phyloP scores from a whole-genome alignment of 2,888 invertebrate species.

The Drosophila formosana region DNA sequence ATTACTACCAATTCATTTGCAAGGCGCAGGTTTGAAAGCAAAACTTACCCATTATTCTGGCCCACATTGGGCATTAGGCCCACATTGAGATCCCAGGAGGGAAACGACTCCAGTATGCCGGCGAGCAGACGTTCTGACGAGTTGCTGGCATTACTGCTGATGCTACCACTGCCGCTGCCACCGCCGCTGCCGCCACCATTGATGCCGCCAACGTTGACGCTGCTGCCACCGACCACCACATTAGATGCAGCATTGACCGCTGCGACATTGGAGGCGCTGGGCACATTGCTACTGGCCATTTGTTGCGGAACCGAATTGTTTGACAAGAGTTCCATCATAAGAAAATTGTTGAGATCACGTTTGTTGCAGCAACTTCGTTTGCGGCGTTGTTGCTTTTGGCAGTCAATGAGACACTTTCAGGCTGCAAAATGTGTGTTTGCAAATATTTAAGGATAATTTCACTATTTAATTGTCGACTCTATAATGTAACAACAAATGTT shows the following conservation, averaged over 20 bases:
- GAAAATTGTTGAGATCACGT: slow-evolving; percentile 72
- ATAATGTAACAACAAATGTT: slow-evolving; percentile 2
- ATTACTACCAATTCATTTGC: not conserved
- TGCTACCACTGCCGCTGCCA: slow-evolving; percentile 62
- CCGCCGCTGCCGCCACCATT: slow-evolving; percentile 19
- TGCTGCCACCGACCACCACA: not conserved
- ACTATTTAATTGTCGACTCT: not conserved
- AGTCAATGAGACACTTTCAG: slow-evolving; percentile 64
- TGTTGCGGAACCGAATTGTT: slow-evolving; percentile 80
- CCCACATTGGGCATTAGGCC: slow-evolving; percentile 66
- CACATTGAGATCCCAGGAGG: slow-evolving; percentile 80
- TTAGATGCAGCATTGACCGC: slow-evolving; percentile 10
- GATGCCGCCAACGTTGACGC: not conserved
- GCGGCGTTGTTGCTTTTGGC: slow-evolving; percentile 48
- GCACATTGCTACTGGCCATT: slow-evolving; percentile 75
- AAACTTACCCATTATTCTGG: slow-evolving; percentile 72
- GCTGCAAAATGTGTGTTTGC: slow-evolving; percentile 40
- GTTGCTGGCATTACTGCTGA: slow-evolving; percentile 69
- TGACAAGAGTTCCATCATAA: slow-evolving; percentile 83
- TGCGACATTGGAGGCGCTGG: slow-evolving; percentile 46
- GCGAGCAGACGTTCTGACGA: slow-evolving; percentile 80
- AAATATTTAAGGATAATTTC: slow-evolving; percentile 3
- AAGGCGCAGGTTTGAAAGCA: not conserved
- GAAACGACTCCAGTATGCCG: slow-evolving; percentile 81
- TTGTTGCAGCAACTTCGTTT: slow-evolving; percentile 45